These are phyloP conservation scores for Sarcophilus harrisii DNA, from an alignment of 2,797 vertebrate species.

Conservation along the genomic window DNA sequence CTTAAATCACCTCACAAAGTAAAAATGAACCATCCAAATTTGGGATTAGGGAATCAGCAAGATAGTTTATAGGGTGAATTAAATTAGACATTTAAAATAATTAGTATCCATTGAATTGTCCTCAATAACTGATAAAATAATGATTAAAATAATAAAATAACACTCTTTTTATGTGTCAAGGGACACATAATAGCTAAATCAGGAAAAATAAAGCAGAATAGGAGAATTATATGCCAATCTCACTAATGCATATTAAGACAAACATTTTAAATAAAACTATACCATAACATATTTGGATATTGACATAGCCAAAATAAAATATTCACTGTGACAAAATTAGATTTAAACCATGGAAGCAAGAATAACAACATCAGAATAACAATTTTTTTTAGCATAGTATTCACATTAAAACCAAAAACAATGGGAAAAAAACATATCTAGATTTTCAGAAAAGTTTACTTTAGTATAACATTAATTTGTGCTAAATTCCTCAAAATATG, in stretches of 20 bases:
- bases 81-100: background rate
- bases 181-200: background rate
- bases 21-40: background rate
- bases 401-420: background rate
- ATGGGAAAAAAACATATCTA: background rate
- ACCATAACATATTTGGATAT: background rate
- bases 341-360: background rate
- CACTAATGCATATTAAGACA: background rate
- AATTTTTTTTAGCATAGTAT: background rate
- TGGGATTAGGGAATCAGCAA: background rate
- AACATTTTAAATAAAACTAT: background rate
- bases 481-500: background rate
- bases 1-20: background rate
- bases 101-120: background rate
- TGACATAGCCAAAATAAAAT: background rate
- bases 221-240: background rate
- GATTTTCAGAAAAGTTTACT: background rate
- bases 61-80: background rate
- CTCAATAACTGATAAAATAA: background rate
- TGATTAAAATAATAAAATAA: too few relatives aligned
- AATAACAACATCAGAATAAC: background rate
- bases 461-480: background rate
- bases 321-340: background rate
- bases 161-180: too few relatives aligned
- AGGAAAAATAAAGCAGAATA: background rate